phyloP scores from a whole-genome alignment of 1,140 invertebrate species.

The Coboldia fuscipes region DNA sequence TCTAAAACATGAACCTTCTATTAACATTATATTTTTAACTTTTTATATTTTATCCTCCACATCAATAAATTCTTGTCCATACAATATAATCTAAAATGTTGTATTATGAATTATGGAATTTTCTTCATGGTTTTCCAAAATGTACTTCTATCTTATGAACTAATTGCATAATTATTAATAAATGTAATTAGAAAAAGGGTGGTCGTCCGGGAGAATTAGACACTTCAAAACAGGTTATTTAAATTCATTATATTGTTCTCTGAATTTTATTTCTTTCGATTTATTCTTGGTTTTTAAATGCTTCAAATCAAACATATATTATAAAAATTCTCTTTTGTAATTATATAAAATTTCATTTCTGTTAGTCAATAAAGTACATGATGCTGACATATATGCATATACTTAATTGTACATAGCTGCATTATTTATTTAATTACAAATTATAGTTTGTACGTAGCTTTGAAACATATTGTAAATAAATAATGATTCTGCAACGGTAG shows the following conservation, averaged over 20 bases:
- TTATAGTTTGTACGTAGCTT: too few relatives aligned
- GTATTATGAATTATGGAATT: not conserved
- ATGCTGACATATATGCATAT: too few relatives aligned
- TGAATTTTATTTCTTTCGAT: not conserved
- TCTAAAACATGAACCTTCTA: not conserved
- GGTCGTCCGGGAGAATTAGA: constrained; percentile 27
- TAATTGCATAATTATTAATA: too few relatives aligned
- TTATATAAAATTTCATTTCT: too few relatives aligned
- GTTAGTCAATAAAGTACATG: too few relatives aligned
- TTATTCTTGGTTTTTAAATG: not conserved
- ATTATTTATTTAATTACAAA: too few relatives aligned
- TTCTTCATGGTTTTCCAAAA: too few relatives aligned
- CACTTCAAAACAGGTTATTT: constrained; percentile 26
- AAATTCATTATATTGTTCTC: not conserved
- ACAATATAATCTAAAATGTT: constrained; percentile 5
- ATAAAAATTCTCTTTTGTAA: not conserved
- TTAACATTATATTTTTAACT: not conserved
- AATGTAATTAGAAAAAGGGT: constrained; percentile 24
- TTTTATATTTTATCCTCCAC: too few relatives aligned
- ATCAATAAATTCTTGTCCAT: not conserved
- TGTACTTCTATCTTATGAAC: too few relatives aligned
- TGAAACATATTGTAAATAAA: too few relatives aligned
- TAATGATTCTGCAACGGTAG: too few relatives aligned
- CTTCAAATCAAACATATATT: not conserved
- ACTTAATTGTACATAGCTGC: too few relatives aligned